A percentile compares a stretch with the other conserved stretches of the same genome.
Conservation (phyloP, 1,140 invertebrate species). For the Drosophila aff. region DNA sequence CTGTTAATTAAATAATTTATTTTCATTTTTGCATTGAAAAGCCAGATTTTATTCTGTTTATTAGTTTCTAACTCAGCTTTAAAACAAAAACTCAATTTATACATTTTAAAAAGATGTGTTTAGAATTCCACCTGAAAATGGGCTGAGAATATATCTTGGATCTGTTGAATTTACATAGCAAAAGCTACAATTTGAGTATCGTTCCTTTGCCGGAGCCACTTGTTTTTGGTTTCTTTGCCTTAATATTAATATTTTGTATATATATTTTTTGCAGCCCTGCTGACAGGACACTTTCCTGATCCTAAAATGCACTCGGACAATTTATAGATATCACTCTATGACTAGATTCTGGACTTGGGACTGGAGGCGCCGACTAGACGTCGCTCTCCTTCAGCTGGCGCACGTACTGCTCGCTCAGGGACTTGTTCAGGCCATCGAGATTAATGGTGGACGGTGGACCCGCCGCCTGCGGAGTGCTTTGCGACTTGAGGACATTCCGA, state of each 20-base stretch:
- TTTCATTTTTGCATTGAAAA: background rate
- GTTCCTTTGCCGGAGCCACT: background rate
- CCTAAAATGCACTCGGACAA: constrained; percentile 28
- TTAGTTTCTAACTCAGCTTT: background rate
- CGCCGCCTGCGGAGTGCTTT: constrained; percentile 74
- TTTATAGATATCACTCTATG: constrained; percentile 29
- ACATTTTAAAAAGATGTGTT: background rate
- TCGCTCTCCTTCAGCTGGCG: constrained; percentile 80
- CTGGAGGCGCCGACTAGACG: constrained; percentile 60
- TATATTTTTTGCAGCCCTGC: background rate
- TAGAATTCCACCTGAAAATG: background rate
- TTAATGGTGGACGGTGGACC: constrained; percentile 1
- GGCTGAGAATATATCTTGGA: background rate
- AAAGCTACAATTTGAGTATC: constrained; percentile 19
- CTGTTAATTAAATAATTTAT: no score
- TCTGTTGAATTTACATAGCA: constrained; percentile 8
- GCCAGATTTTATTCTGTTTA: background rate
- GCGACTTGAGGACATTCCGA: constrained; percentile 70
- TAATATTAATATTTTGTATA: background rate
- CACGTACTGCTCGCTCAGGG: constrained; percentile 79
- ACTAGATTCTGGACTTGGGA: constrained; percentile 65
- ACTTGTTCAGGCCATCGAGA: constrained; percentile 67
- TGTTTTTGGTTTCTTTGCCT: background rate
- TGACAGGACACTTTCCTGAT: background rate
- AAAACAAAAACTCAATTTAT: constrained; percentile 2